These are phyloP conservation scores for Etheostoma nigrum DNA, from an alignment of 2,797 vertebrate genomes.

Conservation along the genomic window DNA sequence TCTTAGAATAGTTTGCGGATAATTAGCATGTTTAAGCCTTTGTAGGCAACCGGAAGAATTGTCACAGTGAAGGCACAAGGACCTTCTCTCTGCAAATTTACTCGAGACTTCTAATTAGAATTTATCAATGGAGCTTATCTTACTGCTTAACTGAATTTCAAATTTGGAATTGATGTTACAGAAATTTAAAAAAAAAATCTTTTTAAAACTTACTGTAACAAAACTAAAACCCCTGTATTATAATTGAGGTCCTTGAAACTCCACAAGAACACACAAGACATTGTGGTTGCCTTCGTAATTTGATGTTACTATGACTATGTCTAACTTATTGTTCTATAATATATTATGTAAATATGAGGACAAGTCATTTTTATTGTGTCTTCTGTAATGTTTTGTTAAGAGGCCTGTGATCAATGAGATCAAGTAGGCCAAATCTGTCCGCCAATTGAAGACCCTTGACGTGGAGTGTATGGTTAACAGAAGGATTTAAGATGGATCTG, in stretches of 20 bases:
- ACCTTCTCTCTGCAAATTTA: slow-evolving; percentile 2
- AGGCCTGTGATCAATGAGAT: slow-evolving; percentile 9
- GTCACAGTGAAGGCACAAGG: neutral
- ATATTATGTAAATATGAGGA: neutral
- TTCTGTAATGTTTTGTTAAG: neutral
- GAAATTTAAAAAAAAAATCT: too few relatives aligned
- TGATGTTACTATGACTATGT: too few relatives aligned
- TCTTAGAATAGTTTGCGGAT: neutral
- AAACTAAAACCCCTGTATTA: neutral
- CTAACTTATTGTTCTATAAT: too few relatives aligned
- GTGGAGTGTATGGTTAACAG: neutral
- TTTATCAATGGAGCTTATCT: neutral
- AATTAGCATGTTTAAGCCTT: neutral
- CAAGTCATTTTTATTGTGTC: neutral
- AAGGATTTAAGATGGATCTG: slow-evolving; percentile 30
- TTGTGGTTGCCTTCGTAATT: neutral
- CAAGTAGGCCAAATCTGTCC: slow-evolving; percentile 15
- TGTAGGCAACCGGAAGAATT: neutral
- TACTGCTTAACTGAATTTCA: too few relatives aligned
- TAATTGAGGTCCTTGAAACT: neutral
- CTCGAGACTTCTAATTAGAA: neutral
- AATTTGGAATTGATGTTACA: too few relatives aligned
- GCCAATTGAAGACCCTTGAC: neutral
- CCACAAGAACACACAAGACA: neutral
- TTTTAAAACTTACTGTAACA: neutral